Base-by-base conservation (phyloP, 2,888 invertebrate species). In the Drosophila phalerata region DNA sequence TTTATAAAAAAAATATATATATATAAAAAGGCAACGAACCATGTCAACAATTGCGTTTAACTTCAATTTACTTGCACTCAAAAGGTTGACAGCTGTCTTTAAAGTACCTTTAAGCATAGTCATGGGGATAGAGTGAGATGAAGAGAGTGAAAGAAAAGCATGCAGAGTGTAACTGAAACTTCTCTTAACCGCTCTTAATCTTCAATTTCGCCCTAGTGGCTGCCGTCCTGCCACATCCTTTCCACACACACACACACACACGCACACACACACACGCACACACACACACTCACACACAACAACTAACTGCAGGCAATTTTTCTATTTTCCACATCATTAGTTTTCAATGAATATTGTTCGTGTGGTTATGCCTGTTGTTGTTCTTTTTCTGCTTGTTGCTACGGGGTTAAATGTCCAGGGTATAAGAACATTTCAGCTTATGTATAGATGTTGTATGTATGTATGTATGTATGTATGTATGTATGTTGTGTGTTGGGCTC, bases 291-390 rank as follows among this genome's bases (percentile, higher is more conserved):
- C 40, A 11, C 28, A 34, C 34, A 34, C 47, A 51, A 61, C 57
- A 66, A 58, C 74, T 85, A 88, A 77, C 78, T 84, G 75, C 81
- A 77, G 85, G 84, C 81, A 79, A 88, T 85, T 79, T 86, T 81
- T 84, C 79, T 84, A 86, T 87, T 86, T 86, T 86, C 85, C 85
- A 74, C 89, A 82, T 85, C 89, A 89, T 86, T 86, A 84, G 82
- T 78, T 87, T 82, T 82, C 85, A 86, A 85, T 88, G 88, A 84
- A 88, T 88, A 85, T 85, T 79, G 66, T 73, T 67, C 56, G 58
- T 79, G 66, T 38, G 72, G 52, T 19, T 57, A 51, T 43, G 48
- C 25, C 11, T 52, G 45, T 28, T 64, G 28, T 15, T 56, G 17
- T 38, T 38, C 15, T 30, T 57, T 17, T 13, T 53, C 52, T 48